Evolutionary conservation across 2,797 vertebrate genomes (phyloP).

Genomic region (Enoplosus armatus): DNA sequence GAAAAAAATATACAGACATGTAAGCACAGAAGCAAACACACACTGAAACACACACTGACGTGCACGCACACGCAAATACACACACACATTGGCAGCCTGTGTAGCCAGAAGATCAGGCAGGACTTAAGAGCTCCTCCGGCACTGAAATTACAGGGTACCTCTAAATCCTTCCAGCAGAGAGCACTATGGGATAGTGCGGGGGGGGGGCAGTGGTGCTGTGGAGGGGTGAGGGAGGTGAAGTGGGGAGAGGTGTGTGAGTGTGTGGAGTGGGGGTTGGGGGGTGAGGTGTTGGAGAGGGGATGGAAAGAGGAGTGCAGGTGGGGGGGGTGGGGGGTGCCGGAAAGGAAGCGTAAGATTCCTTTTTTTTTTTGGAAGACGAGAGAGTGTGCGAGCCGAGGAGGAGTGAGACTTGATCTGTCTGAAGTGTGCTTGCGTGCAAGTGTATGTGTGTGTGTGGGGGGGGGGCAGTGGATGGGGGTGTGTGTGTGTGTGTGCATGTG

Average conservation of each 20-base stretch:
- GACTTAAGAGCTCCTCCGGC: slow-evolving; percentile 81
- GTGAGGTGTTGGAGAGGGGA: slow-evolving; percentile 50
- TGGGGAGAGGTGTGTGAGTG: slow-evolving; percentile 43
- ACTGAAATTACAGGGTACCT: slow-evolving; percentile 85
- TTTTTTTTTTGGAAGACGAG: slow-evolving; percentile 66
- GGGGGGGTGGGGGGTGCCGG: slow-evolving; percentile 45
- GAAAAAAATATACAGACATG: slow-evolving; percentile 56
- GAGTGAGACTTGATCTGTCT: slow-evolving; percentile 80
- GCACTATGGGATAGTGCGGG: slow-evolving; percentile 77
- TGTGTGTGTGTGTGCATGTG: slow-evolving; percentile 56
- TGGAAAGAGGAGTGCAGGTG: slow-evolving; percentile 57
- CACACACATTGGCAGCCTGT: slow-evolving; percentile 55
- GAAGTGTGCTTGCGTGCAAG: slow-evolving; percentile 57
- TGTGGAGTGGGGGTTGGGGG: slow-evolving; percentile 10
- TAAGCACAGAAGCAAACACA: slow-evolving; percentile 31
- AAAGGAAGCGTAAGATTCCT: slow-evolving; percentile 71
- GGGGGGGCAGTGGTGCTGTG: slow-evolving; percentile 21
- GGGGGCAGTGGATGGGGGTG: slow-evolving; percentile 14
- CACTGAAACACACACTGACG: slow-evolving; percentile 41
- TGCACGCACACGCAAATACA: slow-evolving; percentile 21
- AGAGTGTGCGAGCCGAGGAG: slow-evolving; percentile 54
- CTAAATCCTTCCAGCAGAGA: slow-evolving; percentile 85
- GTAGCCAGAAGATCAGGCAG: slow-evolving; percentile 81
- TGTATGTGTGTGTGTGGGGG: slow-evolving; percentile 28
- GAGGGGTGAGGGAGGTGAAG: slow-evolving; percentile 47